These are phyloP conservation scores for Campoplex nolae DNA, from an alignment of 2,888 invertebrate species.

Conservation along the genomic window DNA sequence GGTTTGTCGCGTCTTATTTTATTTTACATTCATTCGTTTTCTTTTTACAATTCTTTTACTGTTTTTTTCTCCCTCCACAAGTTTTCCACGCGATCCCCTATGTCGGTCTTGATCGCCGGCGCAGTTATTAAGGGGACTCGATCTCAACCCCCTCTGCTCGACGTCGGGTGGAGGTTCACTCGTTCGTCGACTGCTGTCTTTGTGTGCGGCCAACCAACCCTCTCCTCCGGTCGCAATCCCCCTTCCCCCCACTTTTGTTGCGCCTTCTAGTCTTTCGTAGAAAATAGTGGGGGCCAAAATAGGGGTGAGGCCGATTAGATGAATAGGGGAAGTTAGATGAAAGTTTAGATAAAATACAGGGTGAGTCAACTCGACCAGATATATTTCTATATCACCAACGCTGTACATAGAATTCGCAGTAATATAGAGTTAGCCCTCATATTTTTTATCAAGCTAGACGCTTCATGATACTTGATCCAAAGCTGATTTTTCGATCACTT, in stretches of 20 bases:
- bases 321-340: slow-evolving; percentile 84
- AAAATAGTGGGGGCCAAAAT: slow-evolving; percentile 76
- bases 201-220: slow-evolving; percentile 65
- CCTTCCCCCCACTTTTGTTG: slow-evolving; percentile 70
- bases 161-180: slow-evolving; percentile 68
- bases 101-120: slow-evolving; percentile 70
- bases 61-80: slow-evolving; percentile 38
- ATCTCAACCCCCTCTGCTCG: slow-evolving; percentile 72
- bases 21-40: slow-evolving; percentile 22
- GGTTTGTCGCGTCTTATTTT: slow-evolving; percentile 61
- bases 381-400: slow-evolving; percentile 27
- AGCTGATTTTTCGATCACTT: neutral
- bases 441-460: slow-evolving; percentile 15
- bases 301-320: slow-evolving; percentile 81
- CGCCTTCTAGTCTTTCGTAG: slow-evolving; percentile 80
- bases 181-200: slow-evolving; percentile 65
- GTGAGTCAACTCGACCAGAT: slow-evolving; percentile 76
- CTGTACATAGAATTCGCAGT: neutral
- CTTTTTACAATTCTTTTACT: neutral
- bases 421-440: neutral
- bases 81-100: slow-evolving; percentile 61
- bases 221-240: slow-evolving; percentile 72
- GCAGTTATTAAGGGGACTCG: slow-evolving; percentile 81
- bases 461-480: neutral
- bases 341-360: slow-evolving; percentile 83